Percentiles rank a stretch among this genome's conserved stretches.
These are phyloP conservation scores for Lepidurus couesii DNA, from an alignment of 1,140 invertebrate species.

Conservation along the genomic window DNA sequence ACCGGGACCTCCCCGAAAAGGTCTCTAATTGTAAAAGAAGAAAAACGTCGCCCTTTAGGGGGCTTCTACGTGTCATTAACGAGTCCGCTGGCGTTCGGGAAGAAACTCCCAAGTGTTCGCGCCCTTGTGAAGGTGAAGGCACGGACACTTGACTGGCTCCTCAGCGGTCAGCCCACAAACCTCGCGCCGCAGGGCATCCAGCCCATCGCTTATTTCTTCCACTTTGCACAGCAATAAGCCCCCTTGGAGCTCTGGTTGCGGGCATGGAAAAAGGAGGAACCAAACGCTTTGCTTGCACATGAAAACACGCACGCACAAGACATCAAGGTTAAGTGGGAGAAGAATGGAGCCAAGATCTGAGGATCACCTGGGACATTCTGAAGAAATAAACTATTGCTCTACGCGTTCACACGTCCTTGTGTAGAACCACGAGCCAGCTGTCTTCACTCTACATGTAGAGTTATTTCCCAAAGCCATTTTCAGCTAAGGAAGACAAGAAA, in stretches of 20 bases:
- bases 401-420: too few species aligned
- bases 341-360: too few species aligned
- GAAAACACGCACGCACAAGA: neutral
- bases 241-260: neutral
- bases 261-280: neutral
- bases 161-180: neutral
- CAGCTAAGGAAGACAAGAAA: neutral
- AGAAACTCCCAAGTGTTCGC: conserved; percentile 4
- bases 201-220: neutral
- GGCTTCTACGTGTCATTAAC: neutral
- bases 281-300: neutral
- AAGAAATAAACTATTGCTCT: too few species aligned
- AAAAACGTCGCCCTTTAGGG: neutral
- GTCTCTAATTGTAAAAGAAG: neutral
- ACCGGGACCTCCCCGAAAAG: too few species aligned
- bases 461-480: too few species aligned
- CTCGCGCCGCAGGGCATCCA: too few species aligned
- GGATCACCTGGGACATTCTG: too few species aligned
- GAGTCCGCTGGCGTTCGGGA: neutral
- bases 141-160: neutral
- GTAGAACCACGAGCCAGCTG: too few species aligned
- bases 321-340: too few species aligned
- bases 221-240: neutral
- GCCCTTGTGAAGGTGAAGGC: neutral
- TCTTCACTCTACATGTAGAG: too few species aligned